Conservation (phyloP, 2,797 vertebrate species). For the Cynodonichthys magdalenae region DNA sequence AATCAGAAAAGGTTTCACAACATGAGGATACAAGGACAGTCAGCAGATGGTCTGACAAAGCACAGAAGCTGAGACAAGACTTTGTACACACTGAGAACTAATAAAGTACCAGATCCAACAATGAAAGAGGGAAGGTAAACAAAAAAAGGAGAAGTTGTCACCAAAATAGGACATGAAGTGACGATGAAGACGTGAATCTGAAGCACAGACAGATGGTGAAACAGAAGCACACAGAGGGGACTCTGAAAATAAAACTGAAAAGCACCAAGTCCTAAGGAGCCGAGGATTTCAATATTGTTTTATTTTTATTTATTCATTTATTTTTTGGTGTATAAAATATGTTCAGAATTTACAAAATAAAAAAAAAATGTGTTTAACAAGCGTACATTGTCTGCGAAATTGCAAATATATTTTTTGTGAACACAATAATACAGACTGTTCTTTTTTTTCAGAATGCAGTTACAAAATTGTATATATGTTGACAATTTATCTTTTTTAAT, state of each 20-base stretch:
- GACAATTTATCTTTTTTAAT: too few relatives aligned
- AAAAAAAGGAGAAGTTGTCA: not conserved
- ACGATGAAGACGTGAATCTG: not conserved
- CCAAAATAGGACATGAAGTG: conserved; percentile 3
- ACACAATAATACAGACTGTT: too few relatives aligned
- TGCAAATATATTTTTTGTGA: too few relatives aligned
- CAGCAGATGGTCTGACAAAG: conserved; percentile 4
- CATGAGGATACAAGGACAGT: not conserved
- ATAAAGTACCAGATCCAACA: conserved; percentile 9
- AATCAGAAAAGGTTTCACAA: not conserved
- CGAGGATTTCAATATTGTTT: too few relatives aligned
- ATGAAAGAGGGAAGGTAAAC: not conserved
- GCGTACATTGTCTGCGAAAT: too few relatives aligned
- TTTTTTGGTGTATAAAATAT: too few relatives aligned
- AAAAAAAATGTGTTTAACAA: too few relatives aligned
- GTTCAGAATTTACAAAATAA: too few relatives aligned
- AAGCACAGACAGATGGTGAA: conserved; percentile 2
- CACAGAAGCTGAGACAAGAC: conserved; percentile 6
- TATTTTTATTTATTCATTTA: too few relatives aligned
- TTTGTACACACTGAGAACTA: conserved; percentile 10
- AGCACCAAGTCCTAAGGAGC: not conserved
- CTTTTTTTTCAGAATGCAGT: too few relatives aligned
- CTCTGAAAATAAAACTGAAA: conserved; percentile 3
- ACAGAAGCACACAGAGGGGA: not conserved
- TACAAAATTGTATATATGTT: too few relatives aligned